These are phyloP conservation scores for Siniperca scherzeri DNA, from an alignment of 2,797 vertebrate species.

Conservation along the genomic window DNA sequence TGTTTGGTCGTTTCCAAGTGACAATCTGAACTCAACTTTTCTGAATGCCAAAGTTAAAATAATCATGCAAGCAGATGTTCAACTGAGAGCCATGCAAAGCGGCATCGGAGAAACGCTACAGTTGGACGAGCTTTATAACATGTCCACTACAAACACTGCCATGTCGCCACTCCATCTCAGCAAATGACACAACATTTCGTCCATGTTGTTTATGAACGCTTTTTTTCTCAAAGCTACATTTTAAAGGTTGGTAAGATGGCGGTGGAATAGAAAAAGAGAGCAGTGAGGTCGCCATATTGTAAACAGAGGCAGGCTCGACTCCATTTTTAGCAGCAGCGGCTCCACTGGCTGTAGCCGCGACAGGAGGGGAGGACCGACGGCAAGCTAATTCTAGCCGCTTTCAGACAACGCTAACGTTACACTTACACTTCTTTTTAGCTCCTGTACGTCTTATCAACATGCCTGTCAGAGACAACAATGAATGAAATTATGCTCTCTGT, in stretches of 20 bases:
- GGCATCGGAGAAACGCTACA: background rate
- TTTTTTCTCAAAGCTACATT: background rate
- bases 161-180: too few relatives aligned
- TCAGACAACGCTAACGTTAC: background rate
- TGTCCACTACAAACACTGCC: background rate
- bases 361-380: slow-evolving; percentile 65
- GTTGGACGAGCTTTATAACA: background rate
- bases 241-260: slow-evolving; percentile 89
- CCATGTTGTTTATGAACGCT: background rate
- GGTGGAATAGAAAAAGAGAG: slow-evolving; percentile 85
- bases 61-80: slow-evolving; percentile 16
- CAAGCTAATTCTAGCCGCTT: background rate
- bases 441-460: fast-evolving
- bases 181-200: background rate
- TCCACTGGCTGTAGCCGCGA: slow-evolving; percentile 56
- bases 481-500: background rate
- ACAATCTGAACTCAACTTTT: slow-evolving; percentile 10
- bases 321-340: slow-evolving; percentile 78
- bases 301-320: slow-evolving; percentile 87
- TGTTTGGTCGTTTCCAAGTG: slow-evolving; percentile 19
- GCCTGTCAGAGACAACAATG: background rate
- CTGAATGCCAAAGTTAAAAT: slow-evolving; percentile 36
- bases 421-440: background rate
- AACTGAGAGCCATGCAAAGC: background rate
- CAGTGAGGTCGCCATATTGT: slow-evolving; percentile 95